Percentiles rank a stretch among this genome's conserved stretches.
Conservation (phyloP, 1,140 invertebrate species). For the Saxidomus purpurata region DNA sequence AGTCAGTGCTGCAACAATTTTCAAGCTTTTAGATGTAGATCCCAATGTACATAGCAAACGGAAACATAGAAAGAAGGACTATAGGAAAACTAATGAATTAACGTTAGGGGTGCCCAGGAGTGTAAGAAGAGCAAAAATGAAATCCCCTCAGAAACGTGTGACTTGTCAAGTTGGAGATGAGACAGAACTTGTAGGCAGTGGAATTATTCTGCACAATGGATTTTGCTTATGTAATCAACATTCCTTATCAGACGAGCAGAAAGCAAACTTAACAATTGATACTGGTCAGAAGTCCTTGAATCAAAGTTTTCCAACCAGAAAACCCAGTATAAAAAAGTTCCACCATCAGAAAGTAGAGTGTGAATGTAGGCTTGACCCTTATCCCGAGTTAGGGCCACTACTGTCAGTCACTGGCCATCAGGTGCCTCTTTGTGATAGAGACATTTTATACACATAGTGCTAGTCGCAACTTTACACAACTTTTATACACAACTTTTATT, state of each 20-base stretch:
- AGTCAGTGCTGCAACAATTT: conserved; percentile 5
- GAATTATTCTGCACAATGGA: too few relatives aligned
- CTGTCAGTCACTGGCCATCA: conserved; percentile 42
- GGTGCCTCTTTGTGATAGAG: conserved; percentile 48
- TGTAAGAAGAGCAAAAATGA: conserved; percentile 43
- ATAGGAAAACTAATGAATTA: conserved; percentile 26
- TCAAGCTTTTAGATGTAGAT: conserved; percentile 55
- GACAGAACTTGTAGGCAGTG: conserved; percentile 34
- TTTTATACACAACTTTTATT: neutral
- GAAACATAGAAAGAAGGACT: conserved; percentile 1
- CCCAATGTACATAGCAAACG: neutral
- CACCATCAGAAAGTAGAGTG: conserved; percentile 30
- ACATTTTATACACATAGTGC: neutral
- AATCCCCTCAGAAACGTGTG: conserved; percentile 17
- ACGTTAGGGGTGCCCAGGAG: conserved; percentile 47
- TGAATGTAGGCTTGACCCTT: conserved; percentile 36
- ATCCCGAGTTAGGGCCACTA: conserved; percentile 2
- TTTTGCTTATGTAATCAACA: conserved; percentile 11
- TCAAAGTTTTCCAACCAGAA: conserved; percentile 23
- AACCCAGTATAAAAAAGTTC: neutral
- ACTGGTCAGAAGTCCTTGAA: neutral
- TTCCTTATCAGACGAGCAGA: too few relatives aligned
- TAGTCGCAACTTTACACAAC: neutral
- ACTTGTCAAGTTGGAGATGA: neutral
- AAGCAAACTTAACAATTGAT: neutral